A percentile compares a stretch with the other conserved stretches of the same genome.
phyloP scores from a whole-genome alignment of 2,797 vertebrate species.

The Rousettus madagascariensis region DNA sequence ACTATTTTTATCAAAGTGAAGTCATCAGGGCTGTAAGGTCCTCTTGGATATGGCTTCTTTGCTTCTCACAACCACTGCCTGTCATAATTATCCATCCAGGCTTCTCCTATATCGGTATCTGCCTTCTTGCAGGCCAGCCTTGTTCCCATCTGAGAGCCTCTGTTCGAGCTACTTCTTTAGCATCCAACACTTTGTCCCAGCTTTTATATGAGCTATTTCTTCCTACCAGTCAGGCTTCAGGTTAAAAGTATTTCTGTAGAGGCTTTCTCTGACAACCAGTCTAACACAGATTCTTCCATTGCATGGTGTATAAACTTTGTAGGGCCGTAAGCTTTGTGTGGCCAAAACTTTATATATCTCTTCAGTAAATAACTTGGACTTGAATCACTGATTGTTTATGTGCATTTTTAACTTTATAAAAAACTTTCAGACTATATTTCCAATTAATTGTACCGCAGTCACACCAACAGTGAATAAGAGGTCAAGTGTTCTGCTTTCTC shows the following conservation, averaged over 20 bases:
- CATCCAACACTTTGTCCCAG: not conserved
- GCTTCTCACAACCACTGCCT: not conserved
- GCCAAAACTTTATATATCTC: not conserved
- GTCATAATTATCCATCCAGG: fast-evolving
- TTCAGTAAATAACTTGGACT: not conserved
- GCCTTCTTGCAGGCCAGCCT: not conserved
- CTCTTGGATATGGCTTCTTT: not conserved
- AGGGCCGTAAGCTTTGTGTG: not conserved
- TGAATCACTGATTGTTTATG: not conserved
- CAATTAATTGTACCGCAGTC: not conserved
- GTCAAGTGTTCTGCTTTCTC: not conserved
- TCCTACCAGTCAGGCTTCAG: not conserved
- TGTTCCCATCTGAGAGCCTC: fast-evolving
- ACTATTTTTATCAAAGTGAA: not conserved
- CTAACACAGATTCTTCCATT: not conserved
- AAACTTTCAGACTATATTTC: not conserved
- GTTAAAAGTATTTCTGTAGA: not conserved
- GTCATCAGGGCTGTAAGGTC: not conserved
- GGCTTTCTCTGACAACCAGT: not conserved
- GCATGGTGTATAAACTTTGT: not conserved
- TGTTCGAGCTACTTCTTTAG: not conserved
- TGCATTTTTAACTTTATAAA: not conserved
- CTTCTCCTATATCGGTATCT: not conserved
- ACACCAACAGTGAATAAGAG: not conserved
- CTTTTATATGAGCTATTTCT: not conserved